A percentile compares a stretch with the other conserved stretches of the same genome.
Conservation (phyloP, 2,888 invertebrate species). For the Synanthedon andrenaeformis region DNA sequence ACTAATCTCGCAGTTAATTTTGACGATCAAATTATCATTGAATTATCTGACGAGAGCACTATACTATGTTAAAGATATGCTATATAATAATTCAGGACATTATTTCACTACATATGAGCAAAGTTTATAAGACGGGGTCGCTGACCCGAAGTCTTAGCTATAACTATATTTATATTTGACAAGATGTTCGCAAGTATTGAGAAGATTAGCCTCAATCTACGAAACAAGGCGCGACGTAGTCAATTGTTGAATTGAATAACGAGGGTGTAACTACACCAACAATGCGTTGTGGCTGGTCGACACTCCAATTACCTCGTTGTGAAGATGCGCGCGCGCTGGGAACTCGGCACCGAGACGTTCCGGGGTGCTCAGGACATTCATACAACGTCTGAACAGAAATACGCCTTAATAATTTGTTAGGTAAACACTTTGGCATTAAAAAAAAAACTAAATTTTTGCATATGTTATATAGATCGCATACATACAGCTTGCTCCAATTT, state of each 20-base stretch:
- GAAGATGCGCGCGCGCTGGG: conserved; percentile 44
- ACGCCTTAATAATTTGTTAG: background rate
- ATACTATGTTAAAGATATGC: too few species aligned
- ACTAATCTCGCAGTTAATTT: too few species aligned
- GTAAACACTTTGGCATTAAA: background rate
- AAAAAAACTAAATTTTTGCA: too few species aligned
- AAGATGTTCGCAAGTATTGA: background rate
- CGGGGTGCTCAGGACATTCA: background rate
- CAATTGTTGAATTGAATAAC: conserved; percentile 64
- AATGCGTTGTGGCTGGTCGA: conserved; percentile 37
- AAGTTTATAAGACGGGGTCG: background rate
- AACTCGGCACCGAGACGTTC: conserved; percentile 21
- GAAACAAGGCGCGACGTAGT: conserved; percentile 46
- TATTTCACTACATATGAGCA: too few species aligned
- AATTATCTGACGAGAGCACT: too few species aligned
- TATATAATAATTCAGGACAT: too few species aligned
- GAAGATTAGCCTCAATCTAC: conserved; percentile 39
- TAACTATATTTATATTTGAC: background rate
- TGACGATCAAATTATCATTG: too few species aligned
- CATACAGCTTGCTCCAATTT: too few species aligned
- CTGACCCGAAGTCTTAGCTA: background rate
- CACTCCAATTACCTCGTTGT: conserved; percentile 59
- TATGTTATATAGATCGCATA: too few species aligned
- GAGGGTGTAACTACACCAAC: conserved; percentile 61
- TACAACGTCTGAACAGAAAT: too few species aligned